Evolutionary conservation across 2,797 vertebrate genomes (phyloP).

Genomic region (Ptychadena robeensis): DNA sequence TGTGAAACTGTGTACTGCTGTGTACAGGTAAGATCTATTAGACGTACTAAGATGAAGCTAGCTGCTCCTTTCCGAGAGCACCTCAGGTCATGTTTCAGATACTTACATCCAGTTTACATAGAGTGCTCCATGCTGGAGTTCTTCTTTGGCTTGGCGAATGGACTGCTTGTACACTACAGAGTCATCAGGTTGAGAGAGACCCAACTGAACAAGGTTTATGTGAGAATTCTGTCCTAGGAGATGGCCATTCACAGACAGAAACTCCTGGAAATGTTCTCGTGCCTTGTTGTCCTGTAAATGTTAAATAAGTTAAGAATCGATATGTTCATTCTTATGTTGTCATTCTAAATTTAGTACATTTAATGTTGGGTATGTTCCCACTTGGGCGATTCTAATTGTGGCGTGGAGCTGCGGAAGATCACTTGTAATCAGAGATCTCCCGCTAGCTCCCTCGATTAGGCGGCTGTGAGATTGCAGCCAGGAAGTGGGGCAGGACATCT

Average conservation of each 20-base stretch:
- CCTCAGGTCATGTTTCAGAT: not conserved
- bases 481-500: too few relatives aligned
- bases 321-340: too few relatives aligned
- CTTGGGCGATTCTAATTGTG: too few relatives aligned
- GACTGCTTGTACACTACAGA: conserved; percentile 92
- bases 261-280: conserved; percentile 94
- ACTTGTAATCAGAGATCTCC: too few relatives aligned
- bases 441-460: too few relatives aligned
- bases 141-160: conserved; percentile 78
- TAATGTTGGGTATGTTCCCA: too few relatives aligned
- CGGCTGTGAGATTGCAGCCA: too few relatives aligned
- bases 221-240: conserved; percentile 89
- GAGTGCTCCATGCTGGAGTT: conserved; percentile 75
- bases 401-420: too few relatives aligned
- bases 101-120: conserved; percentile 94
- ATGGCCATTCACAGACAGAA: conserved; percentile 93
- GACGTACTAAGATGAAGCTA: not conserved
- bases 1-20: too few relatives aligned
- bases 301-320: not conserved
- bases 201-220: conserved; percentile 91
- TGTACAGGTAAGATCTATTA: not conserved
- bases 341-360: too few relatives aligned
- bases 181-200: conserved; percentile 84
- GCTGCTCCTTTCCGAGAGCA: not conserved
- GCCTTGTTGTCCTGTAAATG: conserved; percentile 82